Evolutionary conservation across 2,113 vertebrate species (phyloP).

Genomic region (Clarias batrachus): DNA sequence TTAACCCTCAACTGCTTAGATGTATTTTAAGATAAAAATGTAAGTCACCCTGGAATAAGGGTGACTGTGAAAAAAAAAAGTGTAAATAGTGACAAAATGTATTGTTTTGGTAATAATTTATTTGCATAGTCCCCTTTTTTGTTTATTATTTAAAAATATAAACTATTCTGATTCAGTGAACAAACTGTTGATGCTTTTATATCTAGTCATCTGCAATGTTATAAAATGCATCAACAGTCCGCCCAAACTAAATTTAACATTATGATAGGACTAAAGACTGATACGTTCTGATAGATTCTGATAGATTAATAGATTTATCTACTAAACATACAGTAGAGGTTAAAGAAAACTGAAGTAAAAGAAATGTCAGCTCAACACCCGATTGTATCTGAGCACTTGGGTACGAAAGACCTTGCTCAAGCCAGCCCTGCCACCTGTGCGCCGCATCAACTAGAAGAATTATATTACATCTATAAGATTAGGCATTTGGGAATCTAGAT

Average conservation of each 20-base stretch:
- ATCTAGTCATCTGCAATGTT: not conserved
- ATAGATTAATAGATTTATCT: not conserved
- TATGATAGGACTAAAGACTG: not conserved
- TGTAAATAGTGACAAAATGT: constrained; percentile 23
- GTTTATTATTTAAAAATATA: not conserved
- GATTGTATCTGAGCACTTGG: too few species aligned
- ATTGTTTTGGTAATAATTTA: not conserved
- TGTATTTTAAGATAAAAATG: too few species aligned
- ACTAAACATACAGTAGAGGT: not conserved
- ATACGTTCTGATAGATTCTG: too few species aligned
- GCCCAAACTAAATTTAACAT: not conserved
- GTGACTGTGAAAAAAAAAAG: too few species aligned
- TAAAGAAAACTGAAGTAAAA: not conserved
- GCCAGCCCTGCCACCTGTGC: too few species aligned
- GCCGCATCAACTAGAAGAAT: too few species aligned
- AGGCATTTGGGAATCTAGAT: not conserved
- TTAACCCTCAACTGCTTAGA: too few species aligned
- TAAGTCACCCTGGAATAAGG: too few species aligned
- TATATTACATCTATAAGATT: not conserved
- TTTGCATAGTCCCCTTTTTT: not conserved
- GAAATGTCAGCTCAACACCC: too few species aligned
- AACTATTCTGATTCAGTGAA: not conserved
- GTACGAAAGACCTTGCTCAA: too few species aligned
- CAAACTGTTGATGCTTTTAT: not conserved
- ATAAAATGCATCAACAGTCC: not conserved